These are phyloP conservation scores for Melanostoma scalare DNA, from an alignment of 2,888 invertebrate genomes.

Conservation along the genomic window DNA sequence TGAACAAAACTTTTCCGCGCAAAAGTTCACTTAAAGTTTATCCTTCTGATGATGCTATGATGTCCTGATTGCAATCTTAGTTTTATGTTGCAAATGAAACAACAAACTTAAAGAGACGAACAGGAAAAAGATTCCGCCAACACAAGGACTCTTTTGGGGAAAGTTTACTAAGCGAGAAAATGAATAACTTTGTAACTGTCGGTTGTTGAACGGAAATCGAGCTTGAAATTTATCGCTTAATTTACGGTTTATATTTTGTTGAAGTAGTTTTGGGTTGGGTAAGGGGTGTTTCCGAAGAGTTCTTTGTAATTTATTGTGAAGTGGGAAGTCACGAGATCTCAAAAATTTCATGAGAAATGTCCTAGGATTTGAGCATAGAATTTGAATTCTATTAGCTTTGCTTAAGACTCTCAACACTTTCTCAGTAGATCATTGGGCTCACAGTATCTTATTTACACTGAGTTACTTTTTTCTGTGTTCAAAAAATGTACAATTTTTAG, in stretches of 20 bases:
- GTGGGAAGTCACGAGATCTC: no score
- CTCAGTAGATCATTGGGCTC: no score
- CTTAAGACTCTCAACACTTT: no score
- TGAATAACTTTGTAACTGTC: constrained; percentile 59
- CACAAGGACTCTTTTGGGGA: constrained; percentile 58
- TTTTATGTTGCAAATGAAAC: constrained; percentile 62
- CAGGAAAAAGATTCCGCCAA: constrained; percentile 54
- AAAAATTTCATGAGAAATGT: no score
- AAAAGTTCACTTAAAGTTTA: constrained; percentile 62
- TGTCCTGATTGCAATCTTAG: constrained; percentile 62
- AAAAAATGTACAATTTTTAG: no score
- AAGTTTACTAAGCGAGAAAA: constrained; percentile 54
- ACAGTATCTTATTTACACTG: no score
- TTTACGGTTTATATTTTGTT: constrained; percentile 43
- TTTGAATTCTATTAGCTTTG: no score
- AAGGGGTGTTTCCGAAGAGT: constrained; percentile 11
- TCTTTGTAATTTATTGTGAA: constrained; percentile 36
- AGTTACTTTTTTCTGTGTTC: no score
- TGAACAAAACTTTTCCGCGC: constrained; percentile 36
- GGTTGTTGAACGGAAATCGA: constrained; percentile 71
- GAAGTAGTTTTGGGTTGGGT: constrained; percentile 2
- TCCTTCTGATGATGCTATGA: constrained; percentile 30
- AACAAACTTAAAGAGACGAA: constrained; percentile 51
- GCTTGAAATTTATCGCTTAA: constrained; percentile 70
- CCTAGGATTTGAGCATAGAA: no score